Base-by-base conservation (phyloP, 2,888 invertebrate species). In the Cephus runcator region DNA sequence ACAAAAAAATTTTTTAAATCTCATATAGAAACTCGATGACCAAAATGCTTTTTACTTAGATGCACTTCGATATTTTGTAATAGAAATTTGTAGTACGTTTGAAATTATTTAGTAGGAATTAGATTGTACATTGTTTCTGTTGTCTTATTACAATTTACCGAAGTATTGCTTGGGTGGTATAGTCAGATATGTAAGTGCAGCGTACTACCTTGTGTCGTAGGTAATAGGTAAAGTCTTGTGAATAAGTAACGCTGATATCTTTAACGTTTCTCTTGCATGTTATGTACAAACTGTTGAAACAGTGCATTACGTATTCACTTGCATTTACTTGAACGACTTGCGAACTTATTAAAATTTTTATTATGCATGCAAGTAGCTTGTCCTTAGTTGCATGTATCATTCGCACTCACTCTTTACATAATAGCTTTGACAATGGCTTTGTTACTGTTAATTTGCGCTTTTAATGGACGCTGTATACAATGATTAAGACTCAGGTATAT, bases 381-480 rank as follows among this genome's bases (percentile, higher is more conserved):
- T 9, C 56, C 15, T 56, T 71, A 71, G 31, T 15, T 33, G 33
- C 71, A 71, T 34, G 71, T 11, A 31, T 71, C 71, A 31, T 71
- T 71, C 31, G 31, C 31, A 71, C 12, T 30, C 71, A 71, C 71
- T 23, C 71, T 71, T 1, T 71, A 11, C 31, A 1, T 71, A 71
- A 71, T 34, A 71, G 71, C 31, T 71, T 71, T 71, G 31, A 34
- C 31, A 71, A 71, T 71, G 71, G 71, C 31, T 71, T 71, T 23
- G 12, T 34, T 12, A 30, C 71, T 71, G 31, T 12, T 71, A 12
- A 31, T 71, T 71, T 23, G 71, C 12, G 9, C 31, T 33, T 9
- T 34, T 71, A 33, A 71, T 34, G 31, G 31, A 33, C 31, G 12
- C 15, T 71, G 9, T 12, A 34, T 23, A 56, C 23, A 23, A 56